Evolutionary conservation across 2,113 vertebrate genomes (phyloP).

Genomic region (Furnarius figulus): DNA sequence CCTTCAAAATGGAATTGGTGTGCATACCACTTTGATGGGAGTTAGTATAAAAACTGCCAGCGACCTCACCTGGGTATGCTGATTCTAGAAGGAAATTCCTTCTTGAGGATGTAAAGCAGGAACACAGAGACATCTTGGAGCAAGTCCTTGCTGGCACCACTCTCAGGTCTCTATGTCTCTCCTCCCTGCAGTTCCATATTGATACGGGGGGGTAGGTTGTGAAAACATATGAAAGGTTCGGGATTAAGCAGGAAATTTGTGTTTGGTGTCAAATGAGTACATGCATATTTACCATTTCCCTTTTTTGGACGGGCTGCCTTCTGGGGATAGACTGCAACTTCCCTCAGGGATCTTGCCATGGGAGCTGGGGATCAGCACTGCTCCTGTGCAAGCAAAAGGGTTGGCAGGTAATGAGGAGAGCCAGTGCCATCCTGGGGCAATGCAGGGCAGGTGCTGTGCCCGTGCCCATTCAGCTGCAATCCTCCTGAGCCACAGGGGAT

Average conservation of each 20-base stretch:
- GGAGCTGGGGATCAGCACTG: not conserved
- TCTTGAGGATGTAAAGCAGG: rapidly evolving
- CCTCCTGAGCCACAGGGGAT: not conserved
- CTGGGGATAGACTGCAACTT: not conserved
- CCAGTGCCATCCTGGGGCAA: not conserved
- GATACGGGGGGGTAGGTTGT: no score
- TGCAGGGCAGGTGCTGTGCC: not conserved
- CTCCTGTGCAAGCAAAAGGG: not conserved
- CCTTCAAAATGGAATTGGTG: not conserved
- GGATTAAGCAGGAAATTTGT: not conserved
- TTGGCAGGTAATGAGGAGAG: not conserved
- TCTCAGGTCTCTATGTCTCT: not conserved
- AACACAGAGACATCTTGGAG: rapidly evolving
- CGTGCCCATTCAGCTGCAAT: not conserved
- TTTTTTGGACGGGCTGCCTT: not conserved
- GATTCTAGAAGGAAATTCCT: not conserved
- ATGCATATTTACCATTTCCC: not conserved
- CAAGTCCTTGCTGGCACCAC: not conserved
- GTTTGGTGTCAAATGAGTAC: not conserved
- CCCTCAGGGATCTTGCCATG: not conserved
- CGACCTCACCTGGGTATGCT: rapidly evolving
- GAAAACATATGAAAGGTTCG: not conserved
- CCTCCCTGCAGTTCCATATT: not conserved
- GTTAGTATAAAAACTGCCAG: not conserved
- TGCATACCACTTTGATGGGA: not conserved